phyloP scores from a whole-genome alignment of 2,888 invertebrate species.

The Coecobrya sp. region DNA sequence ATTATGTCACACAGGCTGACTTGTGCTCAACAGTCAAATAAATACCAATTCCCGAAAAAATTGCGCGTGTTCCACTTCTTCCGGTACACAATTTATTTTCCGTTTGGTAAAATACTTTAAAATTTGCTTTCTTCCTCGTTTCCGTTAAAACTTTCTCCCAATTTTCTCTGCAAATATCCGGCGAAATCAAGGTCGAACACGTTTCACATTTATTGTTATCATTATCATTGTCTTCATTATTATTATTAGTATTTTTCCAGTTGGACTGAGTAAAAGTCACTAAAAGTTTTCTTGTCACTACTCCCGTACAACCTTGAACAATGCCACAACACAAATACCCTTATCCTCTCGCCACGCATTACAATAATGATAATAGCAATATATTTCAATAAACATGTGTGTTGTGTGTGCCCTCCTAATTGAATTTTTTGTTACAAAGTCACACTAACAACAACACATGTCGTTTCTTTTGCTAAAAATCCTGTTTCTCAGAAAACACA shows the following conservation, averaged over 20 bases:
- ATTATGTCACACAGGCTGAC: conserved; percentile 36
- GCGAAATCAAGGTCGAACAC: conserved; percentile 62
- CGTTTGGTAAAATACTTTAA: neutral
- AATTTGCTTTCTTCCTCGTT: neutral
- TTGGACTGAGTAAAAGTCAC: too few relatives aligned
- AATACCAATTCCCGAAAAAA: neutral
- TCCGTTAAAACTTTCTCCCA: neutral
- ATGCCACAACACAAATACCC: conserved; percentile 26
- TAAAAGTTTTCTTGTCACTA: neutral
- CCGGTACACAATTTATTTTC: neutral
- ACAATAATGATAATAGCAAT: neutral
- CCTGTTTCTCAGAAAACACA: neutral
- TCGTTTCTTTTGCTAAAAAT: neutral
- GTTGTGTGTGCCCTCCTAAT: neutral
- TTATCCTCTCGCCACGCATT: neutral
- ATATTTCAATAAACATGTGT: conserved; percentile 48
- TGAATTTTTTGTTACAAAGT: conserved; percentile 21
- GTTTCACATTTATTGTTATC: conserved; percentile 45
- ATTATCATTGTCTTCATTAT: neutral
- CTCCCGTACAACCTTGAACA: neutral
- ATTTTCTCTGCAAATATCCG: neutral
- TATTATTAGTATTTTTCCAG: neutral
- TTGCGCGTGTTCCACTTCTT: conserved; percentile 22
- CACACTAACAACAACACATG: conserved; percentile 4
- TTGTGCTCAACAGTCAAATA: neutral